These are phyloP conservation scores for Neoarius graeffei DNA, from an alignment of 2,113 vertebrate genomes.

Conservation along the genomic window DNA sequence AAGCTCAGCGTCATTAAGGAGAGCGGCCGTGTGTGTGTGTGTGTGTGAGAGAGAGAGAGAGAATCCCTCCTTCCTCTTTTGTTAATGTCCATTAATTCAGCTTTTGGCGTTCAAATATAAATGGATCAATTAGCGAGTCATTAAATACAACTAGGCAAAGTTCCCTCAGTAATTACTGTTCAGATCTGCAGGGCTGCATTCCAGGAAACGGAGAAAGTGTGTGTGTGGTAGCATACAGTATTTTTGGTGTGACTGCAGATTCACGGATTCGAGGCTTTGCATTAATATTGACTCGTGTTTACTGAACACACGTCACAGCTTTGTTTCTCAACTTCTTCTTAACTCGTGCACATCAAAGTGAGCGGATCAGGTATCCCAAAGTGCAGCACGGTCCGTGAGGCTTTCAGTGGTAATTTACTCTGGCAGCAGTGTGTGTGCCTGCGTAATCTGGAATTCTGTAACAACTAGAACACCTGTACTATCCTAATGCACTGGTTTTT, in stretches of 20 bases:
- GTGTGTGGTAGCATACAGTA: conserved; percentile 28
- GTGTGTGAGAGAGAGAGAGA: neutral
- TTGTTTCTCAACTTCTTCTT: conserved; percentile 69
- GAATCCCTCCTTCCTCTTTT: conserved; percentile 19
- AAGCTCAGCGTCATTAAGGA: neutral
- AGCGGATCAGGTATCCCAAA: conserved; percentile 71
- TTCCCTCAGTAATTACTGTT: conserved; percentile 71
- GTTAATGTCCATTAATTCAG: conserved; percentile 21
- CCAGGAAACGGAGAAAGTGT: conserved; percentile 50
- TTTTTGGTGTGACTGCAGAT: neutral
- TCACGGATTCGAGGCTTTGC: conserved; percentile 49
- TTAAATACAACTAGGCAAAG: conserved; percentile 70
- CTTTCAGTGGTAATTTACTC: conserved; percentile 70
- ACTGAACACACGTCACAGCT: conserved; percentile 69
- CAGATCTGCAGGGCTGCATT: conserved; percentile 59
- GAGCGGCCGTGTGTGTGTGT: neutral
- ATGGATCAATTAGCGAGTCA: conserved; percentile 75
- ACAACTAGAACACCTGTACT: conserved; percentile 73
- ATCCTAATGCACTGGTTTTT: conserved; percentile 72
- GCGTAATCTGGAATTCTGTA: conserved; percentile 74
- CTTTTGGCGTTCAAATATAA: conserved; percentile 46
- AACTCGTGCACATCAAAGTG: conserved; percentile 73
- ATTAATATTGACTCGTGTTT: conserved; percentile 74
- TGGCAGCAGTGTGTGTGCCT: conserved; percentile 61
- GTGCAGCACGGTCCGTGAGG: conserved; percentile 68